These are phyloP conservation scores for Anticlea derivata DNA, from an alignment of 2,888 invertebrate genomes.

Conservation along the genomic window DNA sequence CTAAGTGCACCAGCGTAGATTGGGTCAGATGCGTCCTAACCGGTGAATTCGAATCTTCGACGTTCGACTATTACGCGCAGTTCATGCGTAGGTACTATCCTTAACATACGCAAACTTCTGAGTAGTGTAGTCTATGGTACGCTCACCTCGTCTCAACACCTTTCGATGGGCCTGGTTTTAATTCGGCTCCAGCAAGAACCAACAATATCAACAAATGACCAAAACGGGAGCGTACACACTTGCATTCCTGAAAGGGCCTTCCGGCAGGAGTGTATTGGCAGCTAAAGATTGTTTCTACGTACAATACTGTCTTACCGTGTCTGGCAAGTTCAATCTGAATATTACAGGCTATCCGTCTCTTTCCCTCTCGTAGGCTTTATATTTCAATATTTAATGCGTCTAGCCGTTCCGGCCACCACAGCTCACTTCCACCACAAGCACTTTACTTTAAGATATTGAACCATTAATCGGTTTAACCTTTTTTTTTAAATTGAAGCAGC, in stretches of 20 bases:
- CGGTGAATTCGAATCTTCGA: too few species aligned
- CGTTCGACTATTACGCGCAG: too few species aligned
- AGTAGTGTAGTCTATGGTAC: too few species aligned
- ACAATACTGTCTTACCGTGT: constrained; percentile 45
- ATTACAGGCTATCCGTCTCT: constrained; percentile 48
- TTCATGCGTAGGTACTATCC: too few species aligned
- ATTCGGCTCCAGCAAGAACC: too few species aligned
- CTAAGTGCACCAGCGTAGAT: too few species aligned
- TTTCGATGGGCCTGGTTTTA: too few species aligned
- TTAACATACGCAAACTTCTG: too few species aligned
- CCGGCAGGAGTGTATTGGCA: constrained; percentile 3
- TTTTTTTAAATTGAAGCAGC: constrained; percentile 10
- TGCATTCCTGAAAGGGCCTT: neutral
- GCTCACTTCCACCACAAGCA: constrained; percentile 39
- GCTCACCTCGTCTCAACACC: too few species aligned
- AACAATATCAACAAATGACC: neutral
- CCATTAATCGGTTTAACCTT: constrained; percentile 22
- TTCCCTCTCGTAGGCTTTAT: constrained; percentile 37
- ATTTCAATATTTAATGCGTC: constrained; percentile 62
- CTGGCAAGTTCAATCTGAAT: constrained; percentile 59
- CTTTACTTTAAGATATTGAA: constrained; percentile 34
- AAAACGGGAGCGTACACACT: neutral
- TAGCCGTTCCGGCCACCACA: constrained; percentile 43
- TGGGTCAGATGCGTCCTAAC: too few species aligned
- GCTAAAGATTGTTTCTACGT: constrained; percentile 10